A percentile compares a stretch with the other conserved stretches of the same genome.
Conservation (phyloP, 2,888 invertebrate species). For the Nezara viridula region DNA sequence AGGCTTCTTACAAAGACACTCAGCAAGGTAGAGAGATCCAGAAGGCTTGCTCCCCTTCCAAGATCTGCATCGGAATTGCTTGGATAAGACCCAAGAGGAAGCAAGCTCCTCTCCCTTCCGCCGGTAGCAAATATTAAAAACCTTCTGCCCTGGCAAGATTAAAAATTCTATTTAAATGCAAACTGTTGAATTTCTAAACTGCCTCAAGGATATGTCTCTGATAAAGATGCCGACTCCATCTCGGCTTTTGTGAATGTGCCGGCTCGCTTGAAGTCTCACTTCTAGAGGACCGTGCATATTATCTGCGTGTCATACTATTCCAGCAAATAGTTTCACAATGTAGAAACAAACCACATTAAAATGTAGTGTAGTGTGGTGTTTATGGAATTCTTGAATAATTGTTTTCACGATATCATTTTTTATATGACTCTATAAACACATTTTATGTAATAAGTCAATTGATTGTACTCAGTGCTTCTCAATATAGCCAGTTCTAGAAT, state of each 20-base stretch:
- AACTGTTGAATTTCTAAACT: slow-evolving; percentile 51
- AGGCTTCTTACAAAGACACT: background rate
- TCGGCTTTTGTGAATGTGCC: background rate
- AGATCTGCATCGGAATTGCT: slow-evolving; percentile 55
- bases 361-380: too few relatives aligned
- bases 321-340: background rate
- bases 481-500: too few relatives aligned
- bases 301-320: background rate
- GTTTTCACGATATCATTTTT: too few relatives aligned
- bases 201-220: slow-evolving; percentile 28
- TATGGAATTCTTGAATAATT: too few relatives aligned
- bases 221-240: background rate
- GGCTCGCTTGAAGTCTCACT: background rate
- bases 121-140: slow-evolving; percentile 48
- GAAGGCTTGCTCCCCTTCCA: background rate
- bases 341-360: too few relatives aligned
- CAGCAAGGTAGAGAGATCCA: background rate
- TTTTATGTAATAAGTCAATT: too few relatives aligned
- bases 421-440: too few relatives aligned
- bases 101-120: background rate
- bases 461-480: too few relatives aligned
- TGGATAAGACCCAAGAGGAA: slow-evolving; percentile 35
- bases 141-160: slow-evolving; percentile 41
- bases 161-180: slow-evolving; percentile 56
- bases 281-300: background rate